These are phyloP conservation scores for Nemotelus pantherinus DNA, from an alignment of 2,888 invertebrate genomes.

Conservation along the genomic window DNA sequence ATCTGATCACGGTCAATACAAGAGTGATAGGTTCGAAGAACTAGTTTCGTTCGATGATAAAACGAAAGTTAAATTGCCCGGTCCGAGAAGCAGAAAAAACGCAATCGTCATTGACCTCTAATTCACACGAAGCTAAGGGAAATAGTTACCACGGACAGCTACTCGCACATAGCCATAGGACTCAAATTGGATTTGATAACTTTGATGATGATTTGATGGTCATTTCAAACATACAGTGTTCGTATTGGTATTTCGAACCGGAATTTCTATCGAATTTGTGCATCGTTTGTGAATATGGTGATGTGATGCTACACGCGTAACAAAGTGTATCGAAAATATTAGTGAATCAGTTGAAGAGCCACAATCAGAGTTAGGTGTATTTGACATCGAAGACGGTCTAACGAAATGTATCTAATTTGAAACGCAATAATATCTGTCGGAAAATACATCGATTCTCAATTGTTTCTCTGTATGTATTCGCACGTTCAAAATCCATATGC, in stretches of 20 bases:
- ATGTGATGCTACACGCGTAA: too few relatives aligned
- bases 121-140: slow-evolving; percentile 4
- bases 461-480: too few relatives aligned
- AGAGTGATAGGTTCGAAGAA: slow-evolving; percentile 12
- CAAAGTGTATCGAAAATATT: too few relatives aligned
- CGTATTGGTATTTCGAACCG: background rate
- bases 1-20: slow-evolving; percentile 6
- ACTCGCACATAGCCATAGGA: background rate
- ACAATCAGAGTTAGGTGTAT: too few relatives aligned
- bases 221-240: background rate
- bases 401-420: too few relatives aligned
- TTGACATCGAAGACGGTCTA: too few relatives aligned
- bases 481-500: too few relatives aligned
- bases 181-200: background rate
- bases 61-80: slow-evolving; percentile 32
- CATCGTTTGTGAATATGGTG: too few relatives aligned
- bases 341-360: too few relatives aligned
- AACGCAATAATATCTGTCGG: too few relatives aligned
- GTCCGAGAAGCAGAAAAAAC: slow-evolving; percentile 4
- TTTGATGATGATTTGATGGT: background rate
- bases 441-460: too few relatives aligned
- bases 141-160: slow-evolving; percentile 15
- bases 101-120: slow-evolving; percentile 31
- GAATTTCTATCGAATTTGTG: background rate
- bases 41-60: slow-evolving; percentile 4